A percentile compares a stretch with the other conserved stretches of the same genome.
Evolutionary conservation across 2,888 invertebrate species (phyloP).

Genomic region (Drosophila diplacantha): DNA sequence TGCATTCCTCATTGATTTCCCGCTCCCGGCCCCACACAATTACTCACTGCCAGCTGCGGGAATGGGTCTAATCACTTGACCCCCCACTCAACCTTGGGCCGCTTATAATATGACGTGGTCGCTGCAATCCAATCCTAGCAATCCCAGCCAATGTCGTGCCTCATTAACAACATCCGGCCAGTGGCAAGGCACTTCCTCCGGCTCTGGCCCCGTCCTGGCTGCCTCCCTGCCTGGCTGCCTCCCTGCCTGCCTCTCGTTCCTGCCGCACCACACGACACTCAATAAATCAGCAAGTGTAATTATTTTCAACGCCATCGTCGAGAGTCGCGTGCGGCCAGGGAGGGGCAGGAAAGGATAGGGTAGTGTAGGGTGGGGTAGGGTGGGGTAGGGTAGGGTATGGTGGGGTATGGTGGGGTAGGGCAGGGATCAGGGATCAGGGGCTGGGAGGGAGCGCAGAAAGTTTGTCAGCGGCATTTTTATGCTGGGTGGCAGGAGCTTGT

Average conservation of each 20-base stretch:
- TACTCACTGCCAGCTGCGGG: constrained; percentile 8
- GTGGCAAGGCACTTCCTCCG: constrained; percentile 34
- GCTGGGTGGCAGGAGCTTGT: not conserved
- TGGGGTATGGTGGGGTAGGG: too few relatives aligned
- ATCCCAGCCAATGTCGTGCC: constrained; percentile 52
- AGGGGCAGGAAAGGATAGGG: not conserved
- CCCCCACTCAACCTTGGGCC: constrained; percentile 27
- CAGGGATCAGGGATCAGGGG: constrained; percentile 22
- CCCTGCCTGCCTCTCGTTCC: not conserved
- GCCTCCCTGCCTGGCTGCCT: not conserved
- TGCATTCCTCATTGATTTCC: constrained; percentile 7
- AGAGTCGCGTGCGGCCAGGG: constrained; percentile 30
- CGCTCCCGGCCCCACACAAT: constrained; percentile 6
- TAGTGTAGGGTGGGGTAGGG: too few relatives aligned
- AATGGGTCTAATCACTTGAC: constrained; percentile 37
- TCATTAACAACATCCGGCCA: constrained; percentile 63
- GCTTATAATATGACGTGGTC: constrained; percentile 41
- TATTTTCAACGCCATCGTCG: constrained; percentile 61
- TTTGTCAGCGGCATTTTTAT: constrained; percentile 48
- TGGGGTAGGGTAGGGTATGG: too few relatives aligned
- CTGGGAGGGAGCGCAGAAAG: constrained; percentile 34
- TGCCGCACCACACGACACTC: constrained; percentile 52
- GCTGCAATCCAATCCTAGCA: constrained; percentile 40
- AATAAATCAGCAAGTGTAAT: constrained; percentile 71
- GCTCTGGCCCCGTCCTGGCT: not conserved